Conservation (phyloP, 2,113 vertebrate genomes). For the Hippocampus comes region DNA sequence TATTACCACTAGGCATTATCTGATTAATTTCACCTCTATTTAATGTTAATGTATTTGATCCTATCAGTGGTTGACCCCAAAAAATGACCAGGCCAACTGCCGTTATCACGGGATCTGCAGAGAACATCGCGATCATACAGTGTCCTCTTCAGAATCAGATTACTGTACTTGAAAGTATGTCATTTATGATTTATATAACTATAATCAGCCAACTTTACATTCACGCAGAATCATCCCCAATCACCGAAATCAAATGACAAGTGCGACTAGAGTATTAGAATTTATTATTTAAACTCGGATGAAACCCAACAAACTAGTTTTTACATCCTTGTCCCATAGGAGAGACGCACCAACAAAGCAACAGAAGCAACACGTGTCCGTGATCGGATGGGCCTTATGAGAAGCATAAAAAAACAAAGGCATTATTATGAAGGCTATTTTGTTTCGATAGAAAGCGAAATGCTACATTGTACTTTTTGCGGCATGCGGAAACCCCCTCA, state of each 20-base stretch:
- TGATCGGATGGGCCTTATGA: background rate
- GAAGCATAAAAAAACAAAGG: background rate
- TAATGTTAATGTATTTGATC: background rate
- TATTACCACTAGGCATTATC: too few species aligned
- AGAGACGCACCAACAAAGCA: slow-evolving; percentile 15
- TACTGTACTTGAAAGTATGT: too few species aligned
- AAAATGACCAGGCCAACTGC: slow-evolving; percentile 6
- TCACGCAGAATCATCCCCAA: background rate
- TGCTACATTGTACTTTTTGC: slow-evolving; percentile 14
- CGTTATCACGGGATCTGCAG: slow-evolving; percentile 14
- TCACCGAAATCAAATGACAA: background rate
- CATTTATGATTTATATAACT: too few species aligned
- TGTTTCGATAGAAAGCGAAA: slow-evolving; percentile 26
- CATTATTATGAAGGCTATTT: background rate
- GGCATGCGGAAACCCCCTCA: slow-evolving; percentile 52
- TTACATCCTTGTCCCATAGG: slow-evolving; percentile 13
- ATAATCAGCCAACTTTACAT: background rate
- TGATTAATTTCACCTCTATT: background rate
- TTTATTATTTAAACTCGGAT: background rate
- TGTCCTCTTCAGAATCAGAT: background rate
- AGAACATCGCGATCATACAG: background rate
- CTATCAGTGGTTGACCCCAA: background rate
- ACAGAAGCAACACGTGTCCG: slow-evolving; percentile 10
- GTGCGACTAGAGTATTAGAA: background rate
- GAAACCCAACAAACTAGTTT: slow-evolving; percentile 3